Evolutionary conservation across 2,113 vertebrate species (phyloP).

Genomic region (Notothenia rossii): DNA sequence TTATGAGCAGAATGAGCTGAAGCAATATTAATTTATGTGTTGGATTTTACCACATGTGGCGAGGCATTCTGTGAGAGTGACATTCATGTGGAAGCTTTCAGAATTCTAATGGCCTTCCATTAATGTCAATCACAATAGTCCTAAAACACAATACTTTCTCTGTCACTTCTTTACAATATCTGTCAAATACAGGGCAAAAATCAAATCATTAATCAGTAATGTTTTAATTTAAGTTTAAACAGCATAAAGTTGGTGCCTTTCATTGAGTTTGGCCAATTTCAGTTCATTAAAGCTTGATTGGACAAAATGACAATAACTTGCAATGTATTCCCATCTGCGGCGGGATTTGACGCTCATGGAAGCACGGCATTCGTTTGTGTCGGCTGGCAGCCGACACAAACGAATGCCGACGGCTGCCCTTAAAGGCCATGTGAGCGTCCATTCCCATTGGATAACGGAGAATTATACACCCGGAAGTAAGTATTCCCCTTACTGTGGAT

Average conservation of each 20-base stretch:
- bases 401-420: too few relatives aligned
- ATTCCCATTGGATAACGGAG: too few relatives aligned
- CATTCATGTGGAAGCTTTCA: constrained; percentile 16
- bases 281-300: neutral
- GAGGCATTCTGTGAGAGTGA: neutral
- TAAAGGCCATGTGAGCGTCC: too few relatives aligned
- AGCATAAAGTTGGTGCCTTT: neutral
- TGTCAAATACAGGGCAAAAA: neutral
- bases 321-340: too few relatives aligned
- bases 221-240: neutral
- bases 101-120: neutral
- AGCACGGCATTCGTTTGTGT: too few relatives aligned
- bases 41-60: constrained; percentile 4
- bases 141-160: neutral
- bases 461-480: too few relatives aligned
- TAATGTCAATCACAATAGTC: constrained; percentile 1
- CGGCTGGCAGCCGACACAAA: too few relatives aligned
- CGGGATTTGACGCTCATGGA: too few relatives aligned
- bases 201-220: too few relatives aligned
- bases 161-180: neutral
- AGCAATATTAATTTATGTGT: constrained; percentile 20
- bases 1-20: constrained; percentile 19
- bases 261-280: neutral
- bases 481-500: too few relatives aligned
- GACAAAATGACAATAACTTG: neutral